A percentile compares a stretch with the other conserved stretches of the same genome.
Conservation (phyloP, 2,797 vertebrate genomes). For the Lacerta viridis region DNA sequence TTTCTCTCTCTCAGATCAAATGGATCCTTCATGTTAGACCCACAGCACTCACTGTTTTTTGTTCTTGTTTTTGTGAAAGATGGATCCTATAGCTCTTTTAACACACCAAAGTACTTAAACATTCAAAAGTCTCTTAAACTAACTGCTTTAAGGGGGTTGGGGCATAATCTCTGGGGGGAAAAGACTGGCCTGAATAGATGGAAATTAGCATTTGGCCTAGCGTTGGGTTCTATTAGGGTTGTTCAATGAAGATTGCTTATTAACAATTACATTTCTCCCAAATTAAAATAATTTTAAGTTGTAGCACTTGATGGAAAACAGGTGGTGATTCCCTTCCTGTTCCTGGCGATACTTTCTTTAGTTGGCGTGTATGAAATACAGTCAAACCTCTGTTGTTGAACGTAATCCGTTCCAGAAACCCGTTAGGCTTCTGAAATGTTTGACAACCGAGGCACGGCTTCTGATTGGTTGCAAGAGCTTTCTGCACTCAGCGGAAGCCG, state of each 20-base stretch:
- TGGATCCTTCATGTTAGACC: not conserved
- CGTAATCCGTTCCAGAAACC: no score
- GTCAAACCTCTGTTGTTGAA: not conserved
- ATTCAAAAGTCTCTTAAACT: not conserved
- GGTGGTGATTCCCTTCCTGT: not conserved
- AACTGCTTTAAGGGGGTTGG: not conserved
- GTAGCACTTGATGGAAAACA: not conserved
- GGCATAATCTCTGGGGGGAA: not conserved
- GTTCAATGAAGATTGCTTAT: not conserved
- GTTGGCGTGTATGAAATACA: not conserved
- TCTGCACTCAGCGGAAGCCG: no score
- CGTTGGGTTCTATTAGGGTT: not conserved
- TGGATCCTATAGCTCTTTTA: not conserved
- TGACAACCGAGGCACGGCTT: no score
- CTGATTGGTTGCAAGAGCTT: no score
- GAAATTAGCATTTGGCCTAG: not conserved
- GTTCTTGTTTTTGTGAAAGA: not conserved
- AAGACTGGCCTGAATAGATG: not conserved
- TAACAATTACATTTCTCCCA: not conserved
- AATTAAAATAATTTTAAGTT: not conserved
- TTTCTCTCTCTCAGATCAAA: not conserved
- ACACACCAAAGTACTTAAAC: not conserved
- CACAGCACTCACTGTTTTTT: not conserved
- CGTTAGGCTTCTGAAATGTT: no score
- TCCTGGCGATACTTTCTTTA: not conserved